phyloP scores from a whole-genome alignment of 1,140 invertebrate genomes.

The Charaxes varanes region DNA sequence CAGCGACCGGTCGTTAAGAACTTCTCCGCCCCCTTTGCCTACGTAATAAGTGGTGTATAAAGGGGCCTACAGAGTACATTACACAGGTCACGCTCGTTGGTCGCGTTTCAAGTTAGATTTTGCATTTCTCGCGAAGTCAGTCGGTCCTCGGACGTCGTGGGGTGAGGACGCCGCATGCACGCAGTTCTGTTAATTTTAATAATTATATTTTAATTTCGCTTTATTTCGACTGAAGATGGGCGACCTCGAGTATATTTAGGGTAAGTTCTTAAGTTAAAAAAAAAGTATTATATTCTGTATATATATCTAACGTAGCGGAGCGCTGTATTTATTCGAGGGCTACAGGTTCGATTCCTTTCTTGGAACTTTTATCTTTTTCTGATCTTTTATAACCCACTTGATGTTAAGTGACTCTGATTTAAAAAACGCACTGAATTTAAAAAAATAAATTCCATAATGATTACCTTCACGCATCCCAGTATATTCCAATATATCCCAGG shows the following conservation, averaged over 20 bases:
- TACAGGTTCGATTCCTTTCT: no score
- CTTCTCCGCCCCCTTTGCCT: slow-evolving; percentile 20
- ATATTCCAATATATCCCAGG: no score
- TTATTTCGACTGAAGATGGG: slow-evolving; percentile 21
- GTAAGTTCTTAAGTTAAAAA: no score
- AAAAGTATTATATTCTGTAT: no score
- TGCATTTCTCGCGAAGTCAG: slow-evolving; percentile 32
- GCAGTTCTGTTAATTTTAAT: slow-evolving; percentile 3
- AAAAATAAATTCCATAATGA: no score
- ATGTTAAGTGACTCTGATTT: no score
- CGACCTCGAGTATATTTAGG: slow-evolving; percentile 27
- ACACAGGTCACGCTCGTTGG: slow-evolving; percentile 36
- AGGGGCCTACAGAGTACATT: slow-evolving; percentile 29
- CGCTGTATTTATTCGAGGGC: no score
- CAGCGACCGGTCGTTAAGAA: slow-evolving; percentile 23
- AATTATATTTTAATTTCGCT: slow-evolving; percentile 18
- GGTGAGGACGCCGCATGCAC: slow-evolving; percentile 21
- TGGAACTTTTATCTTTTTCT: no score
- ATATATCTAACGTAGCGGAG: no score
- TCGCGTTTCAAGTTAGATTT: slow-evolving; percentile 30
- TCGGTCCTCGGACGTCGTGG: slow-evolving; percentile 28
- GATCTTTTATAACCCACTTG: no score
- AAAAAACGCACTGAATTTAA: no score
- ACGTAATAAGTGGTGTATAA: slow-evolving; percentile 23
- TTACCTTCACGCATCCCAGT: no score